Conservation (phyloP, 2,797 vertebrate species). For the Tolypeutes matacus region DNA sequence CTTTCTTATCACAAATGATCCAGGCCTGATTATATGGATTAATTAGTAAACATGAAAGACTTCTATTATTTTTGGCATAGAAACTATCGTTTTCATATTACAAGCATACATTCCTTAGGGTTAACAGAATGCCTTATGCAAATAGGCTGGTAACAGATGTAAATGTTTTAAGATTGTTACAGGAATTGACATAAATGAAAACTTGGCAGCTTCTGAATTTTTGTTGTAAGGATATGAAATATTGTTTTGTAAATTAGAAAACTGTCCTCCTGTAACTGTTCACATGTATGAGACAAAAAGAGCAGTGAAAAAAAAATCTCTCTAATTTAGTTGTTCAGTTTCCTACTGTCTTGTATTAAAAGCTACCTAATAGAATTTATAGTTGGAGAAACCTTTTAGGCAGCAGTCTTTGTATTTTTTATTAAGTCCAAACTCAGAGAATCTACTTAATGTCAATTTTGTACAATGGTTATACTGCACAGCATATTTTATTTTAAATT, state of each 20-base stretch:
- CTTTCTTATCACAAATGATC: neutral
- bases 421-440: conserved; percentile 91
- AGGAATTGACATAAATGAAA: conserved; percentile 56
- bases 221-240: conserved; percentile 47
- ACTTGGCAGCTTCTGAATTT: conserved; percentile 28
- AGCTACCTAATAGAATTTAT: conserved; percentile 91
- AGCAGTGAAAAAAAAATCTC: conserved; percentile 73
- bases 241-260: conserved; percentile 62
- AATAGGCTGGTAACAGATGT: conserved; percentile 9
- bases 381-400: conserved; percentile 89
- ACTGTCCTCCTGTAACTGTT: conserved; percentile 66
- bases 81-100: neutral
- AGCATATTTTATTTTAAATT: conserved; percentile 91
- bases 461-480: conserved; percentile 88
- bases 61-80: neutral
- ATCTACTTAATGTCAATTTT: conserved; percentile 92
- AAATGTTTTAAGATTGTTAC: conserved; percentile 21
- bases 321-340: conserved; percentile 87
- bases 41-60: neutral
- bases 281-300: conserved; percentile 79
- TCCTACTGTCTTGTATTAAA: conserved; percentile 89
- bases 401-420: conserved; percentile 90
- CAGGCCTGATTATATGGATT: neutral
- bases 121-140: neutral
- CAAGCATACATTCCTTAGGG: neutral